A percentile compares a stretch with the other conserved stretches of the same genome.
Conservation (phyloP, 2,113 vertebrate genomes). For the Globicephala melas region DNA sequence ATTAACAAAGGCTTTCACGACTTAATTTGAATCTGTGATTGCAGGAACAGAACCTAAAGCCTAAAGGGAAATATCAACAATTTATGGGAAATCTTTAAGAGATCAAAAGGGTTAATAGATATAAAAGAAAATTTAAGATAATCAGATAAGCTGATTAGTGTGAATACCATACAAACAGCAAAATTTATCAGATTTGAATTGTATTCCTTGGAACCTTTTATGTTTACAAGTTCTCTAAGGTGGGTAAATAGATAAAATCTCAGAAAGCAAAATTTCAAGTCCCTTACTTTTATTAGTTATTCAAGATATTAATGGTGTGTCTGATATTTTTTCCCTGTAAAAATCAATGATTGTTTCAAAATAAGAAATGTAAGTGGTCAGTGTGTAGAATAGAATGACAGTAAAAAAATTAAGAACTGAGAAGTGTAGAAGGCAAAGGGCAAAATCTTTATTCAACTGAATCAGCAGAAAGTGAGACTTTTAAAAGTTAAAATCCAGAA, state of each 20-base stretch:
- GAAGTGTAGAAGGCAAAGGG: not conserved
- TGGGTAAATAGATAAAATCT: not conserved
- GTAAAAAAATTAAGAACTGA: not conserved
- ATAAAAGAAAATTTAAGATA: constrained; percentile 31
- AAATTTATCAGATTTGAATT: not conserved
- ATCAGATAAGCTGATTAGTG: not conserved
- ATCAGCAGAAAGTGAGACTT: constrained; percentile 46
- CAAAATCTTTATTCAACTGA: constrained; percentile 35
- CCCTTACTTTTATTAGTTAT: not conserved
- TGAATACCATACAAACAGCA: not conserved
- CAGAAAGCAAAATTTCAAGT: not conserved
- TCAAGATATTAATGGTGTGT: not conserved
- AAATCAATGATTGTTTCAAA: constrained; percentile 1
- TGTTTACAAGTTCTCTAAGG: not conserved
- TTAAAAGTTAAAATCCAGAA: constrained; percentile 37
- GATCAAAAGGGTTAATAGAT: not conserved
- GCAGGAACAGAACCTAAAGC: not conserved
- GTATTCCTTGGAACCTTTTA: not conserved
- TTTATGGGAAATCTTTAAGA: constrained; percentile 36
- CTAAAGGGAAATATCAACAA: not conserved
- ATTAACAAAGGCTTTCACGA: constrained; percentile 17
- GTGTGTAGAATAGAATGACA: not conserved
- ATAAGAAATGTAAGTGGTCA: not conserved
- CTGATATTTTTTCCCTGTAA: not conserved
- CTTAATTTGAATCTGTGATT: constrained; percentile 14